These are phyloP conservation scores for Patella pellucida DNA, from an alignment of 2,888 invertebrate genomes.

Conservation along the genomic window DNA sequence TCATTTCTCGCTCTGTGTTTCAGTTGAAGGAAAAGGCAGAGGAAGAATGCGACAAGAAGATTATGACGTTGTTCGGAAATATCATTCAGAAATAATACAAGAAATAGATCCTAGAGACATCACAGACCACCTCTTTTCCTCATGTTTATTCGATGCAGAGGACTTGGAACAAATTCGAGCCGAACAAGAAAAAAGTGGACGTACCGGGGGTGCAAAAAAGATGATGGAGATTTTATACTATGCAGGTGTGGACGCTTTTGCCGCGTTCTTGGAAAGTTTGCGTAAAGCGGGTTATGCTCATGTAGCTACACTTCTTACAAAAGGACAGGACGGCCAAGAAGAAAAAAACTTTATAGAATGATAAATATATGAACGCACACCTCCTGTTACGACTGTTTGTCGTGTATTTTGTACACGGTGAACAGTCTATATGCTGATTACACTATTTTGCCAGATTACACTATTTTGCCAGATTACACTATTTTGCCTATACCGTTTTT, in stretches of 20 bases:
- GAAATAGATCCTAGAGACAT: background rate
- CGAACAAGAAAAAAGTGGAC: background rate
- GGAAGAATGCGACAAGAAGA: background rate
- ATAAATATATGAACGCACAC: too few species aligned
- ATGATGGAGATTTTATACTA: background rate
- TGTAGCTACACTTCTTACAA: background rate
- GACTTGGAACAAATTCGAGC: background rate
- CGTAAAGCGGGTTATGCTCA: background rate
- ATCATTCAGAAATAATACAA: background rate
- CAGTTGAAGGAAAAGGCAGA: background rate
- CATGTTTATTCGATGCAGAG: background rate
- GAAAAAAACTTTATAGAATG: too few species aligned
- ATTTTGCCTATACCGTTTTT: too few species aligned
- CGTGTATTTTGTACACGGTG: too few species aligned
- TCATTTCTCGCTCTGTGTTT: too few species aligned
- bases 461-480: too few species aligned
- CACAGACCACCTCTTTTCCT: background rate
- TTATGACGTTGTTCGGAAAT: background rate
- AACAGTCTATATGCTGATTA: too few species aligned
- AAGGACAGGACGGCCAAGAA: too few species aligned
- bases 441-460: too few species aligned
- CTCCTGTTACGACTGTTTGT: too few species aligned
- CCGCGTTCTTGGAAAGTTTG: background rate
- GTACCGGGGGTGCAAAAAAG: background rate
- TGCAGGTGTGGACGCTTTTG: background rate